Evolutionary conservation across 2,113 vertebrate species (phyloP).

Genomic region (Pomatorhinus ruficollis): DNA sequence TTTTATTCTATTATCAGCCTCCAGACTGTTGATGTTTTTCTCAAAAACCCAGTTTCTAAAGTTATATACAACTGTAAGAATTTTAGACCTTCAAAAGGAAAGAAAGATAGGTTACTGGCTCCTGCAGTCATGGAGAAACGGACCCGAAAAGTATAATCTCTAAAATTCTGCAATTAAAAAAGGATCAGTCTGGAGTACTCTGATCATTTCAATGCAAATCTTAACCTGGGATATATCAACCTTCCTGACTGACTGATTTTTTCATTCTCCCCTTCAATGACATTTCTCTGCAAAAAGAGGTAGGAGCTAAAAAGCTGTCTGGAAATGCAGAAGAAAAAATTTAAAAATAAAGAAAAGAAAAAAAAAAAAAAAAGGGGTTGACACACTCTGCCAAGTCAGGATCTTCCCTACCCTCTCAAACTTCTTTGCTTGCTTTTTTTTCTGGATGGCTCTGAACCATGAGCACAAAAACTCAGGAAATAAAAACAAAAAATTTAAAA

Average conservation of each 20-base stretch:
- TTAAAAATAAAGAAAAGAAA: too few species aligned
- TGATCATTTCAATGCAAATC: not conserved
- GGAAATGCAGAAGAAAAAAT: not conserved
- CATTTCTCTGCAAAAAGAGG: not conserved
- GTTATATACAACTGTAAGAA: not conserved
- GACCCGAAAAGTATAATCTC: not conserved
- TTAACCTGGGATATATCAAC: not conserved
- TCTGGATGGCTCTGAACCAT: not conserved
- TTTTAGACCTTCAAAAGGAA: not conserved
- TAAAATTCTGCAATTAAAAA: not conserved
- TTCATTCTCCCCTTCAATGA: not conserved
- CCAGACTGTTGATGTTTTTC: not conserved
- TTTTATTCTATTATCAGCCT: not conserved
- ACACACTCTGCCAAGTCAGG: not conserved
- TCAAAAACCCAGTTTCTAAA: not conserved
- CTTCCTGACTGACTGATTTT: not conserved
- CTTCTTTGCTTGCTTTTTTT: not conserved
- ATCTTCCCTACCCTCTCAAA: not conserved
- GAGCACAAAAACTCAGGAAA: not conserved
- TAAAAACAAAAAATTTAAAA: too few species aligned
- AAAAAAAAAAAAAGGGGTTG: not conserved
- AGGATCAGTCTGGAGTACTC: not conserved
- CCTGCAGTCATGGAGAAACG: not conserved
- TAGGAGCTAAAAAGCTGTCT: not conserved
- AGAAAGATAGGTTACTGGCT: not conserved